Conservation (phyloP, 2,113 vertebrate species). For the Eurystomus gularis region DNA sequence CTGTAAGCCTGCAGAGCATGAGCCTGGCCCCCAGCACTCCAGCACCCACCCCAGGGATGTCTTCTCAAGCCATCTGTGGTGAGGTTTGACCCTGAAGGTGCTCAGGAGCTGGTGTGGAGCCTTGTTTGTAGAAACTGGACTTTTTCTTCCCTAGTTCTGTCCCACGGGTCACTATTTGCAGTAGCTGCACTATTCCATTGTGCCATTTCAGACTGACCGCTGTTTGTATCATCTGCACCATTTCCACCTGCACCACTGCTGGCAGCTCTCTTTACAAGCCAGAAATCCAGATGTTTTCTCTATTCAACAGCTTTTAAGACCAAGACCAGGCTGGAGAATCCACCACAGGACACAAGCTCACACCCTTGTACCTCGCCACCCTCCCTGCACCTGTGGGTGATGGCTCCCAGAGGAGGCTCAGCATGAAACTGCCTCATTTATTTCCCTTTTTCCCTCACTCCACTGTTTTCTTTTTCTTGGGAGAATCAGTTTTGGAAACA, state of each 20-base stretch:
- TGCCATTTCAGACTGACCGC: neutral
- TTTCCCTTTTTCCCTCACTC: neutral
- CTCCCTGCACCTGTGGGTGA: fast-evolving
- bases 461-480: neutral
- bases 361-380: neutral
- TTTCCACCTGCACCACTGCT: neutral
- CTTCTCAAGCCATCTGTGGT: neutral
- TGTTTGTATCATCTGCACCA: fast-evolving
- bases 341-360: neutral
- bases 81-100: neutral
- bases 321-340: neutral
- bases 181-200: fast-evolving
- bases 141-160: neutral
- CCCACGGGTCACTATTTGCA: neutral
- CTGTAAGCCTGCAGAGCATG: neutral
- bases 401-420: neutral
- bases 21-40: neutral
- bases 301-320: neutral
- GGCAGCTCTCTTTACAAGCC: neutral
- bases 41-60: neutral
- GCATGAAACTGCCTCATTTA: fast-evolving
- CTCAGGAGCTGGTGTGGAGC: neutral
- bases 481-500: slow-evolving; percentile 50
- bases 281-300: neutral
- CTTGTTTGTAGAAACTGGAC: neutral